Evolutionary conservation across 2,888 invertebrate species (phyloP).

Genomic region (Tetropium fuscum): DNA sequence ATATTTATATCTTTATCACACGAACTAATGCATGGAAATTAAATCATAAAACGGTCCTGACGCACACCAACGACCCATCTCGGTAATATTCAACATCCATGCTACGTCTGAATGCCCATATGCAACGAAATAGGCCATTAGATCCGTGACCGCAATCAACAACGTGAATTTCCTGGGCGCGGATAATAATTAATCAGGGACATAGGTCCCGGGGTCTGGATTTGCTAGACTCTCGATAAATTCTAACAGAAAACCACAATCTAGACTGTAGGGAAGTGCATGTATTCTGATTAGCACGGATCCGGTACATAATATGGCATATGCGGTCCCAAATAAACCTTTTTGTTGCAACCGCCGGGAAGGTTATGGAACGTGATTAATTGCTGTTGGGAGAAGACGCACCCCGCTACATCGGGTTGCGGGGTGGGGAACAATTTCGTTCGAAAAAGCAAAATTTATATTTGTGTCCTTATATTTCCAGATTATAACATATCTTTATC

Average conservation of each 20-base stretch:
- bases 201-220: background rate
- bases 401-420: background rate
- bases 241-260: background rate
- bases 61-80: too few relatives aligned
- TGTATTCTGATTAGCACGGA: background rate
- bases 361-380: conserved; percentile 3
- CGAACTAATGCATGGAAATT: too few relatives aligned
- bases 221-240: conserved; percentile 6
- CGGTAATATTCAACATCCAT: too few relatives aligned
- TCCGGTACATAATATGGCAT: background rate
- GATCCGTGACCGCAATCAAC: conserved; percentile 21
- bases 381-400: background rate
- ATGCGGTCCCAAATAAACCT: conserved; percentile 10
- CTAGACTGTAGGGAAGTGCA: background rate
- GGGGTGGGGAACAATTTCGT: background rate
- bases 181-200: conserved; percentile 20
- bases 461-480: too few relatives aligned
- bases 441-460: too few relatives aligned
- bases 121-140: too few relatives aligned
- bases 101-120: too few relatives aligned
- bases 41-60: too few relatives aligned
- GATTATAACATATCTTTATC: too few relatives aligned
- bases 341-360: conserved; percentile 7
- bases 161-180: conserved; percentile 7
- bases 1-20: too few relatives aligned